Conservation (phyloP, 2,888 invertebrate species). For the Bombyx huttoni region DNA sequence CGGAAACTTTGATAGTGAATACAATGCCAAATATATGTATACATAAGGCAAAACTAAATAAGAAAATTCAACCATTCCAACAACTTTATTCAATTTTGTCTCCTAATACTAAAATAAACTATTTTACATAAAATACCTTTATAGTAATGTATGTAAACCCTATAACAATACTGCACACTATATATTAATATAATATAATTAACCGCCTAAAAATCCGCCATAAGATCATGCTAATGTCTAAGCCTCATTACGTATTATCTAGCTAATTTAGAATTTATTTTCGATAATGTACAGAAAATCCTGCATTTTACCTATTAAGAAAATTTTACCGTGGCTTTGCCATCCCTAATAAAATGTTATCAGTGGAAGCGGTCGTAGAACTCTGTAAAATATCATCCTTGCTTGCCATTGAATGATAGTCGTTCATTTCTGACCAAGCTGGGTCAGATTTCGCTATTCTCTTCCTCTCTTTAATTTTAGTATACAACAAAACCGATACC, state of each 20-base stretch:
- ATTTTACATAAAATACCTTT: conserved; percentile 10
- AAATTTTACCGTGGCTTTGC: conserved; percentile 44
- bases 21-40: too few species aligned
- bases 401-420: conserved; percentile 61
- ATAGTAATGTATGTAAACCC: conserved; percentile 4
- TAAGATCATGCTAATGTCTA: conserved; percentile 31
- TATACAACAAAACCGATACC: conserved; percentile 57
- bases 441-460: conserved; percentile 62
- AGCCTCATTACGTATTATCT: conserved; percentile 24
- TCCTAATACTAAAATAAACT: conserved; percentile 21
- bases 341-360: conserved; percentile 64
- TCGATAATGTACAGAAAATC: not conserved
- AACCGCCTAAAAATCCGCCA: conserved; percentile 23
- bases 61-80: conserved; percentile 29
- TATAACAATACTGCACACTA: conserved; percentile 20
- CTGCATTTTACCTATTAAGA: conserved; percentile 37
- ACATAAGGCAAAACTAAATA: too few species aligned
- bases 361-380: conserved; percentile 59
- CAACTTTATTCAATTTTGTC: conserved; percentile 30
- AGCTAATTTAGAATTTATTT: conserved; percentile 12
- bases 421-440: conserved; percentile 61
- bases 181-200: conserved; percentile 16
- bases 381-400: conserved; percentile 59
- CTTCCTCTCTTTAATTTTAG: conserved; percentile 62
- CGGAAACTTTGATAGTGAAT: conserved; percentile 10